These are phyloP conservation scores for Sceloporus undulatus DNA, from an alignment of 2,113 vertebrate genomes.

Conservation along the genomic window DNA sequence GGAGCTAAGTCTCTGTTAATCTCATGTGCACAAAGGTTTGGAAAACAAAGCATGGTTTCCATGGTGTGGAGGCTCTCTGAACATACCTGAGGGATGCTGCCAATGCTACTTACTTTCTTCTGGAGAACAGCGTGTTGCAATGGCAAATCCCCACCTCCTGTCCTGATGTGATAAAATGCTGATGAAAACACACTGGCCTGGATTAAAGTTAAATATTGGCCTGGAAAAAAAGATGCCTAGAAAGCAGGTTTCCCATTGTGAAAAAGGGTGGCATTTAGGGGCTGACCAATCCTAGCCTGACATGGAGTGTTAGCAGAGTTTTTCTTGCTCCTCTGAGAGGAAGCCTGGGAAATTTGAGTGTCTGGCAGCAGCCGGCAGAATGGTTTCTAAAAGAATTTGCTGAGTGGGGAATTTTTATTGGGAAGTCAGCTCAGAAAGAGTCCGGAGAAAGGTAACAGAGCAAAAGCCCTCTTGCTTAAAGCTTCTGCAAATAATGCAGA, in stretches of 20 bases:
- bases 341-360: constrained; percentile 29
- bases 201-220: constrained; percentile 1
- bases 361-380: constrained; percentile 33
- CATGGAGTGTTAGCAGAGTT: background rate
- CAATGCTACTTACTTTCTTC: background rate
- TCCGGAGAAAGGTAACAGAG: constrained; percentile 5
- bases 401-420: constrained; percentile 16
- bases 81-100: background rate
- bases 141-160: background rate
- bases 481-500: background rate
- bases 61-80: constrained; percentile 8
- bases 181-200: background rate
- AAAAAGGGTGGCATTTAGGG: constrained; percentile 6
- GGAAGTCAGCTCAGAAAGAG: background rate
- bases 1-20: background rate
- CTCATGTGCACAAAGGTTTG: constrained; percentile 11
- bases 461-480: constrained; percentile 4
- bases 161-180: background rate
- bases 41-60: constrained; percentile 35
- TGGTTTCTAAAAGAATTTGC: constrained; percentile 45
- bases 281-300: background rate
- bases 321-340: constrained; percentile 18
- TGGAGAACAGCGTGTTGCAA: background rate
- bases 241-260: background rate
- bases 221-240: background rate